These are phyloP conservation scores for Drosophila hamatofila DNA, from an alignment of 2,888 invertebrate genomes.

Conservation along the genomic window DNA sequence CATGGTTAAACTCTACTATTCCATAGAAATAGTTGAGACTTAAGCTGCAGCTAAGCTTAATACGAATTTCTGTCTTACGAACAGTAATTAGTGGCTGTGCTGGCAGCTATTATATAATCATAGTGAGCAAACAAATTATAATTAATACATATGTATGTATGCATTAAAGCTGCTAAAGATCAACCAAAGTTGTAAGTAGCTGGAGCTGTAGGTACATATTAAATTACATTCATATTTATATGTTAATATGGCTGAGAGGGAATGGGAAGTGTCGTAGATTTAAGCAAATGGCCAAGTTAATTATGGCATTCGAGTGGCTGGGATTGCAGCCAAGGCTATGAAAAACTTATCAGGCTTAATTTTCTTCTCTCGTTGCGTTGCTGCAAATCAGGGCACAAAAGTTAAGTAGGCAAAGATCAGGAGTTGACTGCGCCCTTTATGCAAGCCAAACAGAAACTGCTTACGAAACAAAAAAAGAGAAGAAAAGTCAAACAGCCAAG, in stretches of 20 bases:
- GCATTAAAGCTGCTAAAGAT: constrained; percentile 23
- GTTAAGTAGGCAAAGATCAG: constrained; percentile 67
- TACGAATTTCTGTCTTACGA: constrained; percentile 10
- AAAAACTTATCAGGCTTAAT: constrained; percentile 67
- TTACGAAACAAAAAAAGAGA: constrained; percentile 68
- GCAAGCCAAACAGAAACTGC: constrained; percentile 69
- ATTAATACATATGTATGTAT: constrained; percentile 27
- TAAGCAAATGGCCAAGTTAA: constrained; percentile 66
- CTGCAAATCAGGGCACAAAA: constrained; percentile 62
- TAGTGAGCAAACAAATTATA: constrained; percentile 60
- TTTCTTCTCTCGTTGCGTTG: constrained; percentile 8
- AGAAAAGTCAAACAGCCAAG: constrained; percentile 62
- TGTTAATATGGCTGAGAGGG: constrained; percentile 56
- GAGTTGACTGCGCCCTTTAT: constrained; percentile 45
- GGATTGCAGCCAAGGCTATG: constrained; percentile 30
- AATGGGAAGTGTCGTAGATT: constrained; percentile 8
- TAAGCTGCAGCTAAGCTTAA: constrained; percentile 1
- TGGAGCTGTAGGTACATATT: constrained; percentile 48
- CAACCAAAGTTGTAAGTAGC: constrained; percentile 34
- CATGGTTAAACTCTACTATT: neutral
- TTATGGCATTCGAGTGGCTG: constrained; percentile 50
- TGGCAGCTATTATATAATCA: constrained; percentile 43
- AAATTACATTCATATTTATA: constrained; percentile 68
- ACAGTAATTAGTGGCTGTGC: constrained; percentile 28
- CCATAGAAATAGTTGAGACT: neutral